Base-by-base conservation (phyloP, 92 coral and sea anemone genomes). In the Phenganax subtilis region DNA sequence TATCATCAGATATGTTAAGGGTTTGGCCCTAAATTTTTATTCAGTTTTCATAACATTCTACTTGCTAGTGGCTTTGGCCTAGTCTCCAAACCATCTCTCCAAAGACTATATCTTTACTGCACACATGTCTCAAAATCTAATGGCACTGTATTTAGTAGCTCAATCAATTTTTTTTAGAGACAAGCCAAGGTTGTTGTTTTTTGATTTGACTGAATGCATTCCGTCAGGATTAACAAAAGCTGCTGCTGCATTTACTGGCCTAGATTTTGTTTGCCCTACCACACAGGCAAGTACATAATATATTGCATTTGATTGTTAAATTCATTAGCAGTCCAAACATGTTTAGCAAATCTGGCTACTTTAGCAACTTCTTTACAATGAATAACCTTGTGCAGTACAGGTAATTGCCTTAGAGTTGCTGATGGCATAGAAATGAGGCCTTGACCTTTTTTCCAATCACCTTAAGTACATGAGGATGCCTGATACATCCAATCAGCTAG, bases 221-320 rank as follows among this genome's bases (percentile, higher is more conserved):
- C 73, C 58, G 54, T 61, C 83, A 12, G 65, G 77, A 7, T 76
- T 64, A 71, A 82, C 82, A 58, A 82, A 75, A 16, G 54, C 80
- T 57, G 82, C 67, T 30, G 88, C 72, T 71, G 92, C 51, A 75
- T 92, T 71, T 67, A 73, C 65, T 60, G 89, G 72, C 88, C 54
- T 93, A 81, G 86, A 87, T 30, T 88, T 72, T 77, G 89, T 96
- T n/a, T 94, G 98, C 69, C 97, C 98, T 1, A 94, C 98, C 31
- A 92, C 92, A 84, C 97, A 94, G 98, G 98, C 91, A 51, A 78
- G 77, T 54, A 54, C 11, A 67, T 25, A 20, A 1, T 7, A 14
- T 59, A 59, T 3, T 1, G 25, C 2, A 1, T 1, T 12, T 59
- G 25, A 14, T 12, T 59, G 65, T 59, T 59, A 59, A 14, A 14